phyloP scores from a whole-genome alignment of 1,140 invertebrate species.

The Kradibia gibbosae region DNA sequence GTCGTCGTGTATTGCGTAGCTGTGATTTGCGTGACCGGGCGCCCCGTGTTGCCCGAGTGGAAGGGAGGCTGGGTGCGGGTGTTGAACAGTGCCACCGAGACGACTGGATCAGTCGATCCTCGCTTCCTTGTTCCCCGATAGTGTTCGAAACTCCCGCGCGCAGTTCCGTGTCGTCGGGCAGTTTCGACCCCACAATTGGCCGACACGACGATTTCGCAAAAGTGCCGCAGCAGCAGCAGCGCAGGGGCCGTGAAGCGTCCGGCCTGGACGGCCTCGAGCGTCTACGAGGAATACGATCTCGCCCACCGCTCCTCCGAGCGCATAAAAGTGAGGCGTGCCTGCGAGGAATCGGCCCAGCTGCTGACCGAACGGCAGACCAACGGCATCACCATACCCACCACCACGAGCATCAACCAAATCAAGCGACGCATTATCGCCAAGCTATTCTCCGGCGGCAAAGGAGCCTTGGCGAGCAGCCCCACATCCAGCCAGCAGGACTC shows the following conservation, averaged over 20 bases:
- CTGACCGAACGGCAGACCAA: constrained; percentile 14
- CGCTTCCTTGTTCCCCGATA: not conserved
- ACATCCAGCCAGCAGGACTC: not conserved
- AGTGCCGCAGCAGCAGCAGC: not conserved
- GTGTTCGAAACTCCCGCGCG: constrained; percentile 41
- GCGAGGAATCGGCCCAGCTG: constrained; percentile 48
- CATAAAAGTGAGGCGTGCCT: constrained; percentile 45
- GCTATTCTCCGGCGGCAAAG: constrained; percentile 37
- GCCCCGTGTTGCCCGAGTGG: not conserved
- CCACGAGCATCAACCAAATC: constrained; percentile 43
- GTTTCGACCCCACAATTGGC: constrained; percentile 28
- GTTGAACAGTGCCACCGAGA: not conserved
- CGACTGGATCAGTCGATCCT: not conserved
- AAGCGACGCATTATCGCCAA: constrained; percentile 48
- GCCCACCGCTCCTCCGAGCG: constrained; percentile 44
- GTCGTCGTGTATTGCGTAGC: too few relatives aligned
- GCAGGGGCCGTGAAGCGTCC: not conserved
- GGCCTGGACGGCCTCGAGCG: constrained; percentile 5
- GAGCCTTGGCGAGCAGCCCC: not conserved
- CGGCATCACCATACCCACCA: constrained; percentile 12
- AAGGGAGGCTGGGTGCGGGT: not conserved
- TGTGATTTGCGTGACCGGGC: not conserved
- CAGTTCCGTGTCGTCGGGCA: constrained; percentile 21
- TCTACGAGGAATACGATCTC: constrained; percentile 47
- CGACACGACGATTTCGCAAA: constrained; percentile 49